phyloP scores from a whole-genome alignment of 2,113 vertebrate genomes.

The Percopsis transmontana region DNA sequence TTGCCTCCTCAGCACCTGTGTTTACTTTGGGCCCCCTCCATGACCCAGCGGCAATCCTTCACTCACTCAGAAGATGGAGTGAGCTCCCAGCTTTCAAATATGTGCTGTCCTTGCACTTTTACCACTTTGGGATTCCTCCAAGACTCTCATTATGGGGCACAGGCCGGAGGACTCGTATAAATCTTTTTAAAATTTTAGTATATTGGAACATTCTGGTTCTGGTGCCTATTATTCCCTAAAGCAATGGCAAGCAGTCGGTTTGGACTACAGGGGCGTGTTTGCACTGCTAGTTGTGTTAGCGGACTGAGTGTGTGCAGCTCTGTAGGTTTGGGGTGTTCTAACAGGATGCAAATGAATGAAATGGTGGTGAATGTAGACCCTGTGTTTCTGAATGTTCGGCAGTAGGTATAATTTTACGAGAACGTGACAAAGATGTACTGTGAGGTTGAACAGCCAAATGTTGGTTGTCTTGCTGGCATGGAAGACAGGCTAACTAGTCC shows the following conservation, averaged over 20 bases:
- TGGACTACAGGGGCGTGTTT: conserved; percentile 4
- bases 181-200: conserved; percentile 59
- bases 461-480: no score
- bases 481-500: no score
- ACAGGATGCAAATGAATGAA: no score
- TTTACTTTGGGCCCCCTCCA: conserved; percentile 81
- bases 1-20: conserved; percentile 82
- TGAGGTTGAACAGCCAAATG: no score
- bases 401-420: no score
- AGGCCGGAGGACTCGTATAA: conserved; percentile 54
- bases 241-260: conserved; percentile 25
- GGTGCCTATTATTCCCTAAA: conserved; percentile 32
- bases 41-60: conserved; percentile 74
- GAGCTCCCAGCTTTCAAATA: conserved; percentile 76
- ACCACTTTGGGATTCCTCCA: conserved; percentile 66
- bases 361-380: no score
- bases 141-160: conserved; percentile 67
- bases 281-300: neutral
- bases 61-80: conserved; percentile 72
- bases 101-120: conserved; percentile 72
- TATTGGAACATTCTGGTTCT: conserved; percentile 58
- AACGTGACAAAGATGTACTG: no score
- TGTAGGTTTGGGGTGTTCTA: no score
- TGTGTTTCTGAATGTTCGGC: no score
- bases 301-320: no score